Evolutionary conservation across 2,113 vertebrate genomes (phyloP).

Genomic region (Phrynocephalus versicolor): DNA sequence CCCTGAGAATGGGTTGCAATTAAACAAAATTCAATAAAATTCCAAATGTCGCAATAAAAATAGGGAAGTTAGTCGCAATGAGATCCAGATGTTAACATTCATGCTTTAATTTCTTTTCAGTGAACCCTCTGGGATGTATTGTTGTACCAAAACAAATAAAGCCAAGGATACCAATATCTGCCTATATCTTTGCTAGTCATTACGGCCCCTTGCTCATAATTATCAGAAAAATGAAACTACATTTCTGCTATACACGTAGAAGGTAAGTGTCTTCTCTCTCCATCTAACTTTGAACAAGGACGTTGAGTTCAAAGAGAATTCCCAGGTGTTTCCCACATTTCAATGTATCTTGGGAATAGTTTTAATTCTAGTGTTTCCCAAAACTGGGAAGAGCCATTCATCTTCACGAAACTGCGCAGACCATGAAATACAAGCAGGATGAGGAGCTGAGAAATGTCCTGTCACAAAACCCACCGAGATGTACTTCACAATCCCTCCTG

Average conservation of each 20-base stretch:
- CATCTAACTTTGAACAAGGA: neutral
- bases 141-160: too few relatives aligned
- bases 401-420: conserved; percentile 27
- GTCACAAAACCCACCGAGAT: conserved; percentile 5
- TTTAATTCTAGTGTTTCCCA: conserved; percentile 26
- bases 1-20: too few relatives aligned
- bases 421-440: conserved; percentile 29
- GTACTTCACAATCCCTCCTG: neutral
- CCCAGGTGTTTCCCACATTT: neutral
- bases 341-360: neutral
- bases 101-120: too few relatives aligned
- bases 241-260: neutral
- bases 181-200: neutral
- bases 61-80: too few relatives aligned
- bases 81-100: too few relatives aligned
- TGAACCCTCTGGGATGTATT: too few relatives aligned
- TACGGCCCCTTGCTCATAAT: neutral
- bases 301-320: rapidly evolving
- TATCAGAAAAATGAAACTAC: neutral
- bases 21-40: too few relatives aligned
- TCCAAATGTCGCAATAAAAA: too few relatives aligned
- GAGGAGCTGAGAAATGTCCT: conserved; percentile 17
- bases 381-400: conserved; percentile 31
- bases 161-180: too few relatives aligned
- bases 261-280: neutral